Evolutionary conservation across 2,888 invertebrate genomes (phyloP).

Genomic region (Apodemia hepburni): DNA sequence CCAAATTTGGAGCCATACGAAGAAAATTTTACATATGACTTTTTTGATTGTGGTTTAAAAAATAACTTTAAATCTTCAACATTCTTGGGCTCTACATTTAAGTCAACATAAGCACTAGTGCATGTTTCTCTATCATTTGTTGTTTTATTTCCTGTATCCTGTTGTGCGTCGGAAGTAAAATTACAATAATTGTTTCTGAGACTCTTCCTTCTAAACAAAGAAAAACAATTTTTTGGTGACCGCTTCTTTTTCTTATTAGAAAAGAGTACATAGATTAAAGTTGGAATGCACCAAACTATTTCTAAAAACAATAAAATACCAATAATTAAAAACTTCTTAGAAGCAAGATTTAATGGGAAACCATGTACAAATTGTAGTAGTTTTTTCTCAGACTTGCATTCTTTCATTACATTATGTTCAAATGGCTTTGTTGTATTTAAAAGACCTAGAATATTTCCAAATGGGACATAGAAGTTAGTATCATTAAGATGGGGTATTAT

Average conservation of each 20-base stretch:
- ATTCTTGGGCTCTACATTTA: background rate
- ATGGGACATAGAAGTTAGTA: conserved; percentile 80
- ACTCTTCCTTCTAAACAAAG: conserved; percentile 19
- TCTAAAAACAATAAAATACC: conserved; percentile 50
- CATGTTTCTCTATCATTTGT: conserved; percentile 9
- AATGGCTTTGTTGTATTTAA: conserved; percentile 41
- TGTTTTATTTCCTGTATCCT: background rate
- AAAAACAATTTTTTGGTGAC: conserved; percentile 3
- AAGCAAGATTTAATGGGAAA: conserved; percentile 37
- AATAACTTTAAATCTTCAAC: conserved; percentile 28
- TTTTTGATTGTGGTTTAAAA: conserved; percentile 29
- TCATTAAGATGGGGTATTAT: conserved; percentile 79
- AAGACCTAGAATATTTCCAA: conserved; percentile 67
- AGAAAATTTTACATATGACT: conserved; percentile 31
- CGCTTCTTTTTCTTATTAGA: conserved; percentile 28
- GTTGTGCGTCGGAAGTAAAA: background rate
- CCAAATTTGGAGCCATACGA: conserved; percentile 24
- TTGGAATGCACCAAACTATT: conserved; percentile 54
- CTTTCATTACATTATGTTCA: conserved; percentile 16
- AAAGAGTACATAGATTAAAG: conserved; percentile 35
- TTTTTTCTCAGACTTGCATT: conserved; percentile 6
- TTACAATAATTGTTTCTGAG: conserved; percentile 5
- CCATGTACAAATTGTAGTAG: conserved; percentile 22
- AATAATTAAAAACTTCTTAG: conserved; percentile 50
- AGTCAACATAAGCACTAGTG: background rate